Evolutionary conservation across 2,113 vertebrate species (phyloP).

Genomic region (Misgurnus mizolepis): DNA sequence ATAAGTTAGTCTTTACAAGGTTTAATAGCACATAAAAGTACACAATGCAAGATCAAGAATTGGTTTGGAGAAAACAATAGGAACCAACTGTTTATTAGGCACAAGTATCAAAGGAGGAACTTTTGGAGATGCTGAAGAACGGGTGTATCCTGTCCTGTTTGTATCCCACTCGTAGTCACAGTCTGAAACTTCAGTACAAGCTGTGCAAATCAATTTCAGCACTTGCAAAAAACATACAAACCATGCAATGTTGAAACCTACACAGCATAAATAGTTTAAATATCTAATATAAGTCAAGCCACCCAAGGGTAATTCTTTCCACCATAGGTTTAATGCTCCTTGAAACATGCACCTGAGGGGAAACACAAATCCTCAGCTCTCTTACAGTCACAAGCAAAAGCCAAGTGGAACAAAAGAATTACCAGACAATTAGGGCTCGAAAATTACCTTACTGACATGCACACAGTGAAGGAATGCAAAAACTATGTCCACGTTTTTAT

Average conservation of each 20-base stretch:
- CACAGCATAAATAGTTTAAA: constrained; percentile 21
- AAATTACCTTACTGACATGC: constrained; percentile 54
- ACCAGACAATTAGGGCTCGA: constrained; percentile 42
- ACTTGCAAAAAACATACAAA: too few relatives aligned
- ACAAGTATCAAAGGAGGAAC: constrained; percentile 60
- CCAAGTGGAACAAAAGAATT: constrained; percentile 53
- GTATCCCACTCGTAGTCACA: constrained; percentile 17
- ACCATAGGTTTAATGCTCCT: constrained; percentile 36
- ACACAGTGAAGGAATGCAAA: constrained; percentile 55
- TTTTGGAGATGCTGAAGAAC: constrained; percentile 28
- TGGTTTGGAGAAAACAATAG: constrained; percentile 61
- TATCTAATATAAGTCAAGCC: constrained; percentile 23
- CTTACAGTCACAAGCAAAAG: constrained; percentile 39
- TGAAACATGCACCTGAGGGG: constrained; percentile 50
- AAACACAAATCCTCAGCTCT: constrained; percentile 49
- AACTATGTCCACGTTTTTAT: constrained; percentile 42
- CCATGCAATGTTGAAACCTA: not conserved
- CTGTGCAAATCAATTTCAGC: not conserved
- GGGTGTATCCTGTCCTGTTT: constrained; percentile 1
- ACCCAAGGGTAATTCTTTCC: constrained; percentile 50
- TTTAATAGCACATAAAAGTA: constrained; percentile 50
- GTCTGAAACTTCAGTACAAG: not conserved
- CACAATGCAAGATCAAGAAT: constrained; percentile 42
- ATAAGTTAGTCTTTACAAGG: constrained; percentile 64
- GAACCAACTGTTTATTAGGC: constrained; percentile 61